phyloP scores from a whole-genome alignment of 2,888 invertebrate genomes.

The Lucinisca nassula region DNA sequence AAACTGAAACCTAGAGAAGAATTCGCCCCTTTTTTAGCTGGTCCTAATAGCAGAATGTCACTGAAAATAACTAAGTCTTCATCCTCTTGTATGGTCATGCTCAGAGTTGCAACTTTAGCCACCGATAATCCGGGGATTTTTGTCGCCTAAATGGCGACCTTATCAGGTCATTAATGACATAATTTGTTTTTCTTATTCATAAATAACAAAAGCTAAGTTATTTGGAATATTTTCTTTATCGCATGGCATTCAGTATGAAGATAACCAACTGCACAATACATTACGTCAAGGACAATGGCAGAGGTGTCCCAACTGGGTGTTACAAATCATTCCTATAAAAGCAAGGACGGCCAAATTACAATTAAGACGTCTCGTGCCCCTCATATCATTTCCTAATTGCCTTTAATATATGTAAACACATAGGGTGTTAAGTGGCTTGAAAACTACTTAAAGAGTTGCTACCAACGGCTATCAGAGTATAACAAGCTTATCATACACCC shows the following conservation, averaged over 20 bases:
- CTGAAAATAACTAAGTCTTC: too few relatives aligned
- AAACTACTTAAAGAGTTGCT: neutral
- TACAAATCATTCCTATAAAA: neutral
- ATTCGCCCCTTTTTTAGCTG: too few relatives aligned
- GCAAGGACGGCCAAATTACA: neutral
- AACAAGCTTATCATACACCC: conserved; percentile 1
- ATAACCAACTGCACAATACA: neutral
- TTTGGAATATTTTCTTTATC: conserved; percentile 5
- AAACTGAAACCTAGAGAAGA: too few relatives aligned
- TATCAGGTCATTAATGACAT: neutral
- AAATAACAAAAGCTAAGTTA: conserved; percentile 7
- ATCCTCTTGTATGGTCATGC: too few relatives aligned
- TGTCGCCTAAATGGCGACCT: conserved; percentile 1
- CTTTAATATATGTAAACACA: conserved; percentile 11
- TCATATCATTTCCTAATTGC: conserved; percentile 1
- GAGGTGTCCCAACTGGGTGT: conserved; percentile 6
- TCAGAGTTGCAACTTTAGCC: neutral
- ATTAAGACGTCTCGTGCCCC: conserved; percentile 8
- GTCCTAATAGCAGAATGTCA: too few relatives aligned
- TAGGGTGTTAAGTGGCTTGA: conserved; percentile 17
- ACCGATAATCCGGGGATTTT: neutral
- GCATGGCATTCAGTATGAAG: neutral
- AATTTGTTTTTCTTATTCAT: conserved; percentile 12
- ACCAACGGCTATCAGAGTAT: neutral
- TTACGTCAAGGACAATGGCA: neutral